Evolutionary conservation across 2,113 vertebrate genomes (phyloP).

Genomic region (Syngnathus floridae): DNA sequence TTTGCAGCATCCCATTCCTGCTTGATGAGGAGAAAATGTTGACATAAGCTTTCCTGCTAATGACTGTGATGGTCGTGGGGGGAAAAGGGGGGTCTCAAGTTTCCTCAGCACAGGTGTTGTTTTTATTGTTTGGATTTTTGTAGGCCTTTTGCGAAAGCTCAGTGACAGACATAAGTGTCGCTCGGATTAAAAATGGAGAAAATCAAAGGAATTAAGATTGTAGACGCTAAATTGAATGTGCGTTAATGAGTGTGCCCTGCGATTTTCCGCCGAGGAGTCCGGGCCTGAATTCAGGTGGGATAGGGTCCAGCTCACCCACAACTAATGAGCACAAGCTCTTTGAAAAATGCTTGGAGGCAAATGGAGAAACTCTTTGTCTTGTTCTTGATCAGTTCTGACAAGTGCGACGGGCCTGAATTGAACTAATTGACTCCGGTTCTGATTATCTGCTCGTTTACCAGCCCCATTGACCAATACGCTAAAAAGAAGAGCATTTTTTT

Average conservation of each 20-base stretch:
- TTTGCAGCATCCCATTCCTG: conserved; percentile 25
- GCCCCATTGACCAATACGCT: conserved; percentile 38
- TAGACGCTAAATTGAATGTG: not conserved
- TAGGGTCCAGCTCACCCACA: not conserved
- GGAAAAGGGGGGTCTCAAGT: too few relatives aligned
- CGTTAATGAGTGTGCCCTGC: not conserved
- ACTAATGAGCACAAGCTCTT: not conserved
- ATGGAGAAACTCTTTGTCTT: conserved; percentile 45
- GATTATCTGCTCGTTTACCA: conserved; percentile 67
- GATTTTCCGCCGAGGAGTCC: not conserved
- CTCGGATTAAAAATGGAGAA: conserved; percentile 66
- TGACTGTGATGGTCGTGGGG: conserved; percentile 18
- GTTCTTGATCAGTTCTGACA: conserved; percentile 65
- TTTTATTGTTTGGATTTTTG: conserved; percentile 56
- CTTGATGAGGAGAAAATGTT: conserved; percentile 41
- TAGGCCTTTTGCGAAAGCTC: conserved; percentile 10
- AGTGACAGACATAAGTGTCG: conserved; percentile 60
- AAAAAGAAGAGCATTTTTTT: too few relatives aligned
- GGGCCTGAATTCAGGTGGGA: not conserved
- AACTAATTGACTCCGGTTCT: conserved; percentile 70
- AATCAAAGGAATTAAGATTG: conserved; percentile 12
- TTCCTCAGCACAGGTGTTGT: conserved; percentile 59
- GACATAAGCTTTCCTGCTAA: conserved; percentile 31
- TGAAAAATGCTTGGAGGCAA: not conserved
- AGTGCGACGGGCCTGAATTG: conserved; percentile 67